Evolutionary conservation across 2,888 invertebrate species (phyloP).

Genomic region (Euclidia mi): DNA sequence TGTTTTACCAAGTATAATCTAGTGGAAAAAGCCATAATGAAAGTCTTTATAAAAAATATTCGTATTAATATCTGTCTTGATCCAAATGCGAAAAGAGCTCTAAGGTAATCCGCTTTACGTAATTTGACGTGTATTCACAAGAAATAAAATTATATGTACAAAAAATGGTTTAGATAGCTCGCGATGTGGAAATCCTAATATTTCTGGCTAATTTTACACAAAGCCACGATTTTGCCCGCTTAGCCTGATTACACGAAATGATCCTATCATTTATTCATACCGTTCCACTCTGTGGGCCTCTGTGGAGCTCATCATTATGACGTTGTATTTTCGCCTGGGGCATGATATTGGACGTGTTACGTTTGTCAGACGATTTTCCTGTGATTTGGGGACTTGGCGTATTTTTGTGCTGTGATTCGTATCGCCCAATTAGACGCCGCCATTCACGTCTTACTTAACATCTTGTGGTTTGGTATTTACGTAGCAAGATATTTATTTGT

Average conservation of each 20-base stretch:
- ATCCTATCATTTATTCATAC: constrained; percentile 60
- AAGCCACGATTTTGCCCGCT: constrained; percentile 55
- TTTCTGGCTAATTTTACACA: constrained; percentile 55
- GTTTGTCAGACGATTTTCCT: constrained; percentile 7
- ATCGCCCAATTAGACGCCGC: neutral
- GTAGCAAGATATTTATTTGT: too few relatives aligned
- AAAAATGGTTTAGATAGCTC: constrained; percentile 42
- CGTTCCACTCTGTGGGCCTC: constrained; percentile 48
- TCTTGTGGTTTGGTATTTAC: neutral
- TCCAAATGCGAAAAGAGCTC: constrained; percentile 32
- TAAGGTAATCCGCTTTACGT: constrained; percentile 37
- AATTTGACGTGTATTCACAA: constrained; percentile 35
- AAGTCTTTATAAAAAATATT: constrained; percentile 17
- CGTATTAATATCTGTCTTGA: constrained; percentile 30
- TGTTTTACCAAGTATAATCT: too few relatives aligned
- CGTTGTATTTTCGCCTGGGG: constrained; percentile 27
- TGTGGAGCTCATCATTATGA: constrained; percentile 48
- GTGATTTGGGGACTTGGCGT: constrained; percentile 7
- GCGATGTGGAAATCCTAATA: constrained; percentile 50
- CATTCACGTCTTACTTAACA: too few relatives aligned
- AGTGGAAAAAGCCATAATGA: too few relatives aligned
- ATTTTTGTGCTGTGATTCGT: constrained; percentile 4
- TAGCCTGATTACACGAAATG: constrained; percentile 58
- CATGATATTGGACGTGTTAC: constrained; percentile 14
- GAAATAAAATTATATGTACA: constrained; percentile 40